These are phyloP conservation scores for Aeoliscus strigatus DNA, from an alignment of 2,797 vertebrate genomes.

Conservation along the genomic window DNA sequence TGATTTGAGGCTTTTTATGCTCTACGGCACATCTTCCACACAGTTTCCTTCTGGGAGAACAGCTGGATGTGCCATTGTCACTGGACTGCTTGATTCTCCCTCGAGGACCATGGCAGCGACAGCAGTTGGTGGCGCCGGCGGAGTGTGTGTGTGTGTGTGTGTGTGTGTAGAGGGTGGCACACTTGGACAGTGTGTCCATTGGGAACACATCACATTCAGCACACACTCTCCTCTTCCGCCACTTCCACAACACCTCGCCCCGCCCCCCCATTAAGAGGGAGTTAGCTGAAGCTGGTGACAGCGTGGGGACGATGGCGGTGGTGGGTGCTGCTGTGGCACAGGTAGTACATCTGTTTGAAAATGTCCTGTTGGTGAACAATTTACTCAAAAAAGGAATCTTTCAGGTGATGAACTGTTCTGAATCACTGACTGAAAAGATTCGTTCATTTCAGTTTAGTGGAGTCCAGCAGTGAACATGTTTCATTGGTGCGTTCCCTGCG, in stretches of 20 bases:
- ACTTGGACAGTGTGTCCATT: constrained; percentile 43
- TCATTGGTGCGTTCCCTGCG: too few species aligned
- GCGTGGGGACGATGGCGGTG: constrained; percentile 12
- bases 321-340: constrained; percentile 3
- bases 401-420: too few species aligned
- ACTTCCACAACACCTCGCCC: constrained; percentile 21
- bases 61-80: constrained; percentile 51
- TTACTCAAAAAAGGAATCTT: too few species aligned
- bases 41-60: constrained; percentile 41
- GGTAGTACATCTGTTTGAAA: too few species aligned
- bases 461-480: too few species aligned
- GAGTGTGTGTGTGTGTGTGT: constrained; percentile 1
- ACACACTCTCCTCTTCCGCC: constrained; percentile 1
- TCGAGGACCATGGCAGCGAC: constrained; percentile 13
- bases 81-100: constrained; percentile 29
- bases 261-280: constrained; percentile 48
- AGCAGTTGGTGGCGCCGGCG: constrained; percentile 12
- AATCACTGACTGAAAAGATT: too few species aligned
- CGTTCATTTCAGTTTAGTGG: too few species aligned
- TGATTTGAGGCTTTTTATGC: constrained; percentile 14
- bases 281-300: constrained; percentile 54
- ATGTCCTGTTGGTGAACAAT: too few species aligned
- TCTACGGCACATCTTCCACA: constrained; percentile 16
- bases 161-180: constrained; percentile 4
- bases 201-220: constrained; percentile 42